Conservation (phyloP, 2,888 invertebrate species). For the Pediacus dermestoides region DNA sequence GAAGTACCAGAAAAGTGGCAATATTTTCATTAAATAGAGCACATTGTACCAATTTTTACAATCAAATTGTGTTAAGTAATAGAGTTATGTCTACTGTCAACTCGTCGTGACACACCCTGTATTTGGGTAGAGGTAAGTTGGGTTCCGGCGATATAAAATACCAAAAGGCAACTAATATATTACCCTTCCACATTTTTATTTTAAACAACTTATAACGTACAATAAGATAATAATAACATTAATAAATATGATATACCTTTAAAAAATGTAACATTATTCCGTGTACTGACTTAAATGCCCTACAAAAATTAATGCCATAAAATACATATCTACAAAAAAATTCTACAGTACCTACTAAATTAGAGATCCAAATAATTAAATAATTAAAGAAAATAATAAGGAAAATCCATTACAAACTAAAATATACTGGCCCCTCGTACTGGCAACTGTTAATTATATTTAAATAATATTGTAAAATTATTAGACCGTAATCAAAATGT, state of each 20-base stretch:
- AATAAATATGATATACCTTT: slow-evolving; percentile 29
- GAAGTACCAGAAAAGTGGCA: no score
- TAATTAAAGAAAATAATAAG: slow-evolving; percentile 10
- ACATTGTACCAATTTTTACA: no score
- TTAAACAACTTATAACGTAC: slow-evolving; percentile 34
- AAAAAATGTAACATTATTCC: slow-evolving; percentile 7
- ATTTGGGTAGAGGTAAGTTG: no score
- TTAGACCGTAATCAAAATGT: slow-evolving; percentile 12
- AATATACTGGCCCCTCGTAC: slow-evolving; percentile 42
- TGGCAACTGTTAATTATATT: slow-evolving; percentile 34
- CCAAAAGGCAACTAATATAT: slow-evolving; percentile 12
- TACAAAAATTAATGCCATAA: slow-evolving; percentile 9
- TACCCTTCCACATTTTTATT: slow-evolving; percentile 34
- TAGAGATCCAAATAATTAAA: slow-evolving; percentile 23
- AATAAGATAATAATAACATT: slow-evolving; percentile 33
- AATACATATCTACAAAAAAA: slow-evolving; percentile 8
- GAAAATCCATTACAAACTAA: slow-evolving; percentile 19
- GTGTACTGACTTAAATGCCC: slow-evolving; percentile 21
- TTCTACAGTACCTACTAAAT: slow-evolving; percentile 21
- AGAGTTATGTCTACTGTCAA: no score
- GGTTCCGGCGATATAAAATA: neutral
- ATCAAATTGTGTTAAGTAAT: no score
- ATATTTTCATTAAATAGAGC: no score
- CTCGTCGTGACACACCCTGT: no score
- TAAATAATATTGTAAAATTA: slow-evolving; percentile 13